Base-by-base conservation (phyloP, 1,140 invertebrate species). In the Eupristina koningsbergeri region DNA sequence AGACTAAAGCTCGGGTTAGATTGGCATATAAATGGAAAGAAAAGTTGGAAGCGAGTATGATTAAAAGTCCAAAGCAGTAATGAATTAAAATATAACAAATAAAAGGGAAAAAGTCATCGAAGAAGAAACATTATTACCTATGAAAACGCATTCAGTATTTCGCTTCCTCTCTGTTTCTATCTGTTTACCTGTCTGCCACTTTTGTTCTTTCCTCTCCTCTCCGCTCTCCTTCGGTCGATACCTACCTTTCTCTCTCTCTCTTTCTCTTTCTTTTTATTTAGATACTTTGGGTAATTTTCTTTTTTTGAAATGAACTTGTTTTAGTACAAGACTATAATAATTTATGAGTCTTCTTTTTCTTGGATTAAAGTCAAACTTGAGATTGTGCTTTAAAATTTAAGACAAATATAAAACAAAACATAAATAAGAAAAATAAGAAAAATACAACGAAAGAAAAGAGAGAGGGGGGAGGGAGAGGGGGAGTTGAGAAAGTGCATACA, bases 341-440 rank as follows among this genome's bases (percentile, higher is more conserved):
- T 8, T 5, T 26, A 61, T 45, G 58, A 15, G 8, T 61, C 11
- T 29, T 17, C 8, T 50, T 50, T 50, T 50, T 2, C 9, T 45
- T 13, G 6, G 13, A 45, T 53, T 53, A 3, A 53, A 6, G 61
- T 29, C 29, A 13, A n/a, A n/a, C n/a, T 13, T 11, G 61, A 31
- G 61, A 47, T 73, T 73, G 41, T n/a, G 61, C 74, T 77, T 36
- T 64, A 36, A 17, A 81, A 36, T 81, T 81, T 81, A 73, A 58
- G n/a, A n/a, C n/a, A n/a, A n/a, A n/a, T n/a, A n/a, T n/a, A n/a
- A n/a, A n/a, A n/a, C 11, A 45, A 5, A 45, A 11, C 31, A 61
- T 73, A 74, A 81, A 74, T 76, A 83, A 39, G 36, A 73, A n/a
- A 78, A 50, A 3, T n/a, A 76, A 36, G n/a, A 3, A 36, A 17